Conservation (phyloP, 2,113 vertebrate species). For the Paracanthobrama guichenoti region DNA sequence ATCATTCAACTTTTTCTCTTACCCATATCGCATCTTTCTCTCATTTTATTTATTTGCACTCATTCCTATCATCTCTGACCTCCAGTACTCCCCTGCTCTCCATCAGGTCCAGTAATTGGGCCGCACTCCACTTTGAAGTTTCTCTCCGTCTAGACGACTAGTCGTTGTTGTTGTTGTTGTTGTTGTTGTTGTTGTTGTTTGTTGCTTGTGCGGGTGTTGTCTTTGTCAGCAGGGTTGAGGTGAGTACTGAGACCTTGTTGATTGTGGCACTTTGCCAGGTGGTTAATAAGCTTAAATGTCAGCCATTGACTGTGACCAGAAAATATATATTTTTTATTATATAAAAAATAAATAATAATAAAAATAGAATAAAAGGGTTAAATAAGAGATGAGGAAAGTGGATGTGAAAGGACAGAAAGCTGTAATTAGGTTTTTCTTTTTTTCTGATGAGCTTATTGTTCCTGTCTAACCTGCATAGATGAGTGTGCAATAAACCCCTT, state of each 20-base stretch:
- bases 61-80: constrained; percentile 25
- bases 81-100: not conserved
- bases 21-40: not conserved
- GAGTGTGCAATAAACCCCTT: not conserved
- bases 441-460: constrained; percentile 1
- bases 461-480: not conserved
- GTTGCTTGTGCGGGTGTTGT: constrained; percentile 11
- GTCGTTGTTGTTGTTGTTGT: constrained; percentile 8
- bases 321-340: constrained; percentile 58
- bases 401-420: not conserved
- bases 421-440: not conserved
- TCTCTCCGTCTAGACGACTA: not conserved
- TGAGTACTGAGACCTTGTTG: constrained; percentile 30
- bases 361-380: not conserved
- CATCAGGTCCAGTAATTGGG: constrained; percentile 36
- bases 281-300: constrained; percentile 62
- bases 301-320: constrained; percentile 51
- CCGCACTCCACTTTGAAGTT: constrained; percentile 43
- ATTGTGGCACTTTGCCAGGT: constrained; percentile 44
- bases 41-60: not conserved
- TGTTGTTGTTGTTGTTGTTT: constrained; percentile 20
- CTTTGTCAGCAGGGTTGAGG: constrained; percentile 36
- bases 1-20: not conserved
- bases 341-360: constrained; percentile 37
- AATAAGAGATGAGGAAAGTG: not conserved